Evolutionary conservation across 2,797 vertebrate genomes (phyloP), one percentile per base, ranked within the genome.

Genomic region (Synanceia verrucosa): DNA sequence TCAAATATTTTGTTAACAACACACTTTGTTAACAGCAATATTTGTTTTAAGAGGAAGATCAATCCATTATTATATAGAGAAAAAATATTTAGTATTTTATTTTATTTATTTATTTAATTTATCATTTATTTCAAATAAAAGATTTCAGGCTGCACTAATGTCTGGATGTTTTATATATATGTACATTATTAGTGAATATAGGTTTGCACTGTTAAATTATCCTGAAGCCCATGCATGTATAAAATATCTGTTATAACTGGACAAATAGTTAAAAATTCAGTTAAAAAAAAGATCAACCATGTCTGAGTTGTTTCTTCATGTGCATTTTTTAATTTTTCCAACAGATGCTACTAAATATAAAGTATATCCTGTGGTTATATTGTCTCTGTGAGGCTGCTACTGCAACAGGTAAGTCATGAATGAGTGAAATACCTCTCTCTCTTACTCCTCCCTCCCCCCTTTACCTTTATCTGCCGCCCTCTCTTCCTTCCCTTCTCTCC

Each of bases 321-420:
- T 13, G 60, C 4, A 1, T 67, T 68, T 58, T 77, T 14, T 51
- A 47, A 73, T 87, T 65, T 90, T 86, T 1, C 61, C 73, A 62
- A 93, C 82, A 97, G 95, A 99, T 99, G 98, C 86, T 94, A 89
- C 89, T 94, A 89, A 95, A 94, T 89, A 93, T 97, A 91, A 97
- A 95, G 87, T 94, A 93, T 76, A 92, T 98, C 90, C 93, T 98
- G 86, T 97, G 97, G 96, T 93, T 99, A 77, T 96, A 78, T 80
- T 97, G 90, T 75, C 88, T 95, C 0, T 93, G 94, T 80, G 91
- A 92, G 88, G 87, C 94, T 89, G 92, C 92, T 31, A 76, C 87
- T 58, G 93, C 81, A 80, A 81, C 88, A 82, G 88, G 94, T 95
- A 90, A 81, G 93, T 80, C 63, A 31, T 18, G 16, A 77, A 60